These are phyloP conservation scores for Bembecia ichneumoniformis DNA, from an alignment of 2,888 invertebrate genomes.

Conservation along the genomic window DNA sequence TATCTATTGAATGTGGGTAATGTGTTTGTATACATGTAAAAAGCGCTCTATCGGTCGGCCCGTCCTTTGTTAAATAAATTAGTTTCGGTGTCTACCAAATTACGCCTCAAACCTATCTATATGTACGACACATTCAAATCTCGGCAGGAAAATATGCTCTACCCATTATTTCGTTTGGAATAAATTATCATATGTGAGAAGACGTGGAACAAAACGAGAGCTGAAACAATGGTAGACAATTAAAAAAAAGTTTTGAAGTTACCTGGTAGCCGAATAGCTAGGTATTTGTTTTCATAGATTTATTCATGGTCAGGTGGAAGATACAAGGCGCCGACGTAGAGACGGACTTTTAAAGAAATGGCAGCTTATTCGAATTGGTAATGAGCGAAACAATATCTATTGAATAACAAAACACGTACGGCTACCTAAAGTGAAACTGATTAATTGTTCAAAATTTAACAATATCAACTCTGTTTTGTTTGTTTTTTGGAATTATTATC, in stretches of 20 bases:
- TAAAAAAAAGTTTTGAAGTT: constrained; percentile 58
- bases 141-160: constrained; percentile 65
- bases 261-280: constrained; percentile 60
- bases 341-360: constrained; percentile 53
- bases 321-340: constrained; percentile 60
- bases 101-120: constrained; percentile 69
- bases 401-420: constrained; percentile 51
- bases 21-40: constrained; percentile 66
- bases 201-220: constrained; percentile 49
- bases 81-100: constrained; percentile 75
- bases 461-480: too few relatives aligned
- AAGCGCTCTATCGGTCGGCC: constrained; percentile 65
- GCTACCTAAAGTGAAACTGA: constrained; percentile 48
- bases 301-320: constrained; percentile 63
- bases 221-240: constrained; percentile 59
- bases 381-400: constrained; percentile 51
- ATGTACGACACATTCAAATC: constrained; percentile 54
- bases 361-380: constrained; percentile 55
- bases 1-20: constrained; percentile 32
- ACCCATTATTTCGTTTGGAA: constrained; percentile 56
- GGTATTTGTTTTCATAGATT: constrained; percentile 71
- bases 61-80: constrained; percentile 73
- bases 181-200: constrained; percentile 62
- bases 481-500: too few relatives aligned
- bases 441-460: constrained; percentile 26